Percentiles rank a stretch among this genome's conserved stretches.
Conservation (phyloP, 1,140 invertebrate species). For the Anoplolepis gracilipes region DNA sequence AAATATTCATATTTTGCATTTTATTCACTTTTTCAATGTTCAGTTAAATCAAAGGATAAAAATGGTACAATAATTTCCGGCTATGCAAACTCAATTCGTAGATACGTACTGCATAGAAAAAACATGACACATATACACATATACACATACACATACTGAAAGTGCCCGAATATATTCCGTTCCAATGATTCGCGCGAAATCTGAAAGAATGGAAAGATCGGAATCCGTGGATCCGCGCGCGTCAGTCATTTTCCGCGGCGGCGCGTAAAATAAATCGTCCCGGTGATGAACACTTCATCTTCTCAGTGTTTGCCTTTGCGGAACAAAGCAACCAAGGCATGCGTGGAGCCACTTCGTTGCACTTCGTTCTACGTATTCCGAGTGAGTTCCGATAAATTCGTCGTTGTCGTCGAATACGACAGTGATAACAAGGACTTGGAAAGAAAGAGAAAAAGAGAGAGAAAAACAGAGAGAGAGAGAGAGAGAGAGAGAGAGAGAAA, state of each 20-base stretch:
- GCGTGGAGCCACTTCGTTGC: neutral
- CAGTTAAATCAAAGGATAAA: slow-evolving; percentile 7
- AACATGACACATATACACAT: neutral
- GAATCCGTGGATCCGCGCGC: slow-evolving; percentile 8
- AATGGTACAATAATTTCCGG: slow-evolving; percentile 37
- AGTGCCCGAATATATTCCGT: slow-evolving; percentile 41
- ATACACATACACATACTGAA: neutral
- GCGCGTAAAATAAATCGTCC: slow-evolving; percentile 54
- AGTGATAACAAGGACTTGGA: slow-evolving; percentile 31
- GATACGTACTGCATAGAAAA: slow-evolving; percentile 14
- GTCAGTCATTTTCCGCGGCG: slow-evolving; percentile 39
- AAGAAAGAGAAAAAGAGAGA: slow-evolving; percentile 9
- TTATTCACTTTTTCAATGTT: neutral
- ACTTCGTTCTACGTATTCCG: slow-evolving; percentile 17
- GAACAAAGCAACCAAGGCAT: slow-evolving; percentile 44
- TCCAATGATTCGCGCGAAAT: slow-evolving; percentile 25
- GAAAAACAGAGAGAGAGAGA: slow-evolving; percentile 27
- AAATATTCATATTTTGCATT: neutral
- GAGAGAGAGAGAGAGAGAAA: slow-evolving; percentile 3
- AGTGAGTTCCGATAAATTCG: slow-evolving; percentile 52
- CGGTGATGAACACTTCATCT: slow-evolving; percentile 53
- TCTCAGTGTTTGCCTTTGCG: slow-evolving; percentile 22
- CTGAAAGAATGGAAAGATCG: slow-evolving; percentile 42
- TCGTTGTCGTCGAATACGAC: slow-evolving; percentile 6
- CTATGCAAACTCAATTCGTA: slow-evolving; percentile 1